Percentiles rank a stretch among this genome's conserved stretches.
Conservation (phyloP, 2,797 vertebrate genomes). For the Gambusia yucatana region DNA sequence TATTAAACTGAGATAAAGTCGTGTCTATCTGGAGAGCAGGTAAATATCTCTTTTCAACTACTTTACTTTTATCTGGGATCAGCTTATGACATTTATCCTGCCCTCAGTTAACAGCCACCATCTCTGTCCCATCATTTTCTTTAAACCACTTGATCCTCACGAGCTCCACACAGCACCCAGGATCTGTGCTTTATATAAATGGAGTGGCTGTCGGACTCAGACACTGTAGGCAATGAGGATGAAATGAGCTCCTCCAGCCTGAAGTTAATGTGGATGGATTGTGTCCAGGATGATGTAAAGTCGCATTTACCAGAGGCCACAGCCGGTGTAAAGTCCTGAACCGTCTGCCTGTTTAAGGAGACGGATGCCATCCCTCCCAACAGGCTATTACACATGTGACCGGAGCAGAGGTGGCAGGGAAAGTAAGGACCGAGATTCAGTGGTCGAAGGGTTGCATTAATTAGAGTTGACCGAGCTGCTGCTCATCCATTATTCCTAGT, state of each 20-base stretch:
- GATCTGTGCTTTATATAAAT: constrained; percentile 53
- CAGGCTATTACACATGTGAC: constrained; percentile 54
- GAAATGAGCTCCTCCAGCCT: constrained; percentile 61
- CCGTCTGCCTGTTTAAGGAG: constrained; percentile 43
- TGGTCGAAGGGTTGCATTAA: constrained; percentile 59
- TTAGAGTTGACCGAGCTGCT: constrained; percentile 59
- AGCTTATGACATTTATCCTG: constrained; percentile 57
- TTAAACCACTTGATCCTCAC: constrained; percentile 57
- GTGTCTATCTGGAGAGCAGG: neutral
- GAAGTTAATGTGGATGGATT: constrained; percentile 73
- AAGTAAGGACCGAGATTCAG: constrained; percentile 39
- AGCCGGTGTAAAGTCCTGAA: constrained; percentile 50
- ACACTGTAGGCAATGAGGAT: constrained; percentile 57
- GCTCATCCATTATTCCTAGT: constrained; percentile 67
- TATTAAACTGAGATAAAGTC: neutral
- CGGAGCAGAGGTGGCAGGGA: constrained; percentile 40
- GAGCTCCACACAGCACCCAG: constrained; percentile 33
- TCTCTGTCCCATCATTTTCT: constrained; percentile 55
- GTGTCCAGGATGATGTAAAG: constrained; percentile 62
- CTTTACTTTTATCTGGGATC: constrained; percentile 44
- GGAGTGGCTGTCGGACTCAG: constrained; percentile 54
- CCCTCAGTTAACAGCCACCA: constrained; percentile 64
- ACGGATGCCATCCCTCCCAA: constrained; percentile 49
- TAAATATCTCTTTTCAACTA: neutral
- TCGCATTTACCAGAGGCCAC: constrained; percentile 57